Evolutionary conservation across 1,140 invertebrate genomes (phyloP).

Genomic region (Marisa cornuarietis): DNA sequence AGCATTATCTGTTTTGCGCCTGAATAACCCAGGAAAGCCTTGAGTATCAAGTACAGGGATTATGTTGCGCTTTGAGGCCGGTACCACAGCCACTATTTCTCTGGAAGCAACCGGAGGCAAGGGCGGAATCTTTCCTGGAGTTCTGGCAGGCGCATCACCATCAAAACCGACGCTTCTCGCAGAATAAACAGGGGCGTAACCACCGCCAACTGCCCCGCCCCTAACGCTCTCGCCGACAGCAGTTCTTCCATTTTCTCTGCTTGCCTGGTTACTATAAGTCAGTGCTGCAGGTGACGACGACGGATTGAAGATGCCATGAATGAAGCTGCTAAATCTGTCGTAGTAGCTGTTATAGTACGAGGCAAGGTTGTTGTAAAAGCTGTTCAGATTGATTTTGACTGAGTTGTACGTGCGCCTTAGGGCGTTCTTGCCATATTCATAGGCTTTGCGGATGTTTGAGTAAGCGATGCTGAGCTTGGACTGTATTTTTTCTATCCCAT

Average conservation of each 20-base stretch:
- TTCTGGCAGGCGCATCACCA: background rate
- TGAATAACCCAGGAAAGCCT: no score
- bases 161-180: background rate
- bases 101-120: background rate
- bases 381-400: background rate
- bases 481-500: conserved; percentile 8
- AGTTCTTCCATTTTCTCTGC: background rate
- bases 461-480: conserved; percentile 24
- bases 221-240: background rate
- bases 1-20: no score
- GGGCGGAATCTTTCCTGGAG: background rate
- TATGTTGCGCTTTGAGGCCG: background rate
- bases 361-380: conserved; percentile 21
- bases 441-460: conserved; percentile 30
- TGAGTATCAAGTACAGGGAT: no score
- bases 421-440: conserved; percentile 31
- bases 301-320: background rate
- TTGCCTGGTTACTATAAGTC: background rate
- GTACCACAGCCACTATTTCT: background rate
- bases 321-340: conserved; percentile 15
- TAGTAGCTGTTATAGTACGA: conserved; percentile 18
- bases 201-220: background rate
- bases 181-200: background rate
- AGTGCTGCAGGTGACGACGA: background rate
- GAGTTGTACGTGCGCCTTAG: conserved; percentile 12